Base-by-base conservation (phyloP, 1,140 invertebrate genomes). In the Polyergus mexicanus region DNA sequence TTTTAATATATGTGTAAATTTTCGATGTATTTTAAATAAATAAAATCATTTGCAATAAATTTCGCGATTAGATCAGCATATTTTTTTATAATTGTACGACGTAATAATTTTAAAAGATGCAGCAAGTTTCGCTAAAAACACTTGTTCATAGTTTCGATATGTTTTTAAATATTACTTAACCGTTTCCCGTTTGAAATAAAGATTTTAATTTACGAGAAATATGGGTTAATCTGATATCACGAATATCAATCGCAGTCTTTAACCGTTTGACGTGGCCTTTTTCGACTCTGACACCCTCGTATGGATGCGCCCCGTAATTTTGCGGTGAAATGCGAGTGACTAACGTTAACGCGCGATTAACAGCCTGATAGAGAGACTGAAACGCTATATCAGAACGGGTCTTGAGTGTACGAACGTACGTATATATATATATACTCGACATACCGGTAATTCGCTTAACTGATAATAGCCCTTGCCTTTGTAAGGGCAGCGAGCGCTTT, bases 391-490 rank as follows among this genome's bases (percentile, higher is more conserved):
- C 54, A 35, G 22, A 80, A 56, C 51, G 35, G n/a, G 25, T 25
- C 19, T 58, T n/a, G 68, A 44, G 16, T n/a, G 6, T 41, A 44
- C 10, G 41, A 8, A 58, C 68, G 22, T 60, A 56, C 38, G 54
- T 44, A n/a, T 19, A 25, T 58, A 38, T 44, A n/a, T 19, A 25
- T 58, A 38, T 38, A 68, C 62, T 87, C 60, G 65, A 58, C 25
- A 41, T n/a, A 41, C 28, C 38, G 86, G 58, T 85, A 87, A 85
- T 74, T 77, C 65, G 76, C 66, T 87, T 87, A 87, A 86, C 41
- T 62, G 86, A 66, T 86, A 81, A 87, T 87, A 86, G 86, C 84
- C 69, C 86, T 60, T 32, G 41, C 58, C 75, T 87, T 86, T 87
- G 86, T 76, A 25, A 25, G 10, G 1, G 28, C 11, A 35, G 19